phyloP scores from a whole-genome alignment of 2,888 invertebrate genomes.

The Drosophila mimica region DNA sequence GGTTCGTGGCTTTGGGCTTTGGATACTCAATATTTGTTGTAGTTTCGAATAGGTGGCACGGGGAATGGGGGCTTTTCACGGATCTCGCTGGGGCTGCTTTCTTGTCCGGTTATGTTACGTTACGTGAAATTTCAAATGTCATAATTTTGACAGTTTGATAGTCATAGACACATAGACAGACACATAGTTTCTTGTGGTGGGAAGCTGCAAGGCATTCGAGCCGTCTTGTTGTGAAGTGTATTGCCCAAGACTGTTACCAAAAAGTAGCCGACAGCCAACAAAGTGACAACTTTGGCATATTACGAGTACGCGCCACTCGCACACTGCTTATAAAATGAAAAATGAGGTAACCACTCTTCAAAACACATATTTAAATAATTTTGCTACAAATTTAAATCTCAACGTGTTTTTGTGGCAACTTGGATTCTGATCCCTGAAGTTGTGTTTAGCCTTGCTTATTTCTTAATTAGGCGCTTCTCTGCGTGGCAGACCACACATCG shows the following conservation, averaged over 20 bases:
- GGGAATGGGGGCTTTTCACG: slow-evolving; percentile 49
- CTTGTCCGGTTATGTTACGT: slow-evolving; percentile 72
- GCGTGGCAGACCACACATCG: slow-evolving; percentile 54
- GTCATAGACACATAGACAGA: slow-evolving; percentile 56
- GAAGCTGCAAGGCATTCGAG: slow-evolving; percentile 48
- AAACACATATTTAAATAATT: neutral
- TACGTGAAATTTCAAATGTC: slow-evolving; percentile 82
- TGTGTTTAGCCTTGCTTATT: neutral
- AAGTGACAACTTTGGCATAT: slow-evolving; percentile 65
- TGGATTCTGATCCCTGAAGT: neutral
- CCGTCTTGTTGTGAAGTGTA: slow-evolving; percentile 44
- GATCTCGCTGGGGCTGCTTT: slow-evolving; percentile 67
- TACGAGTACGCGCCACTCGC: slow-evolving; percentile 29
- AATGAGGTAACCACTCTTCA: neutral
- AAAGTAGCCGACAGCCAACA: slow-evolving; percentile 60
- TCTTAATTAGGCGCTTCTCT: neutral
- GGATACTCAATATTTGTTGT: slow-evolving; percentile 15
- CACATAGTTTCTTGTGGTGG: slow-evolving; percentile 38
- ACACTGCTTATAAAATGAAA: slow-evolving; percentile 32
- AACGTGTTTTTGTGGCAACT: neutral
- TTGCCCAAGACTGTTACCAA: slow-evolving; percentile 64
- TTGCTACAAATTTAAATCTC: neutral
- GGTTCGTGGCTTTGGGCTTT: slow-evolving; percentile 55
- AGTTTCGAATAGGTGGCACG: slow-evolving; percentile 5
- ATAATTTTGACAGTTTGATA: slow-evolving; percentile 80